A percentile compares a stretch with the other conserved stretches of the same genome.
These are phyloP conservation scores for Montipora capricornis DNA, from an alignment of 64 coral and sea anemone genomes.

Conservation along the genomic window DNA sequence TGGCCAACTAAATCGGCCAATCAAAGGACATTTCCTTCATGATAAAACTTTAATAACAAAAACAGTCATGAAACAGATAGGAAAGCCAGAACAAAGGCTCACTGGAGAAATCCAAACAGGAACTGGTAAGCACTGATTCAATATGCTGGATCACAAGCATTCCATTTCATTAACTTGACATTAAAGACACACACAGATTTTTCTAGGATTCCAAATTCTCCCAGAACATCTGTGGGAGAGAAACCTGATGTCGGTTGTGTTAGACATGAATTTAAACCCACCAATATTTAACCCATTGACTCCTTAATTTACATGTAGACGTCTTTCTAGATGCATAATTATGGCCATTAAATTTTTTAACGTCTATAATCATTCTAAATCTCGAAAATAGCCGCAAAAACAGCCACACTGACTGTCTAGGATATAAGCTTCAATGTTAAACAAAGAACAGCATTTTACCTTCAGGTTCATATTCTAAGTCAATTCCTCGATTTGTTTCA, in stretches of 20 bases:
- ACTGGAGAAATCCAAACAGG: not conserved
- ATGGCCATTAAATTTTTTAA: too few relatives aligned
- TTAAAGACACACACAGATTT: not conserved
- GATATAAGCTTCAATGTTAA: not conserved
- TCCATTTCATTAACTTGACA: slow-evolving; percentile 75
- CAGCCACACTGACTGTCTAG: too few relatives aligned
- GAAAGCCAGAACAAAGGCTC: not conserved
- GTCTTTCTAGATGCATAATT: too few relatives aligned
- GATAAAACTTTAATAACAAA: not conserved
- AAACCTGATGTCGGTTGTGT: too few relatives aligned
- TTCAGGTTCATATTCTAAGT: slow-evolving; percentile 96
- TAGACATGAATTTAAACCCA: too few relatives aligned
- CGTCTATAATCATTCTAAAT: too few relatives aligned
- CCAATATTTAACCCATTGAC: too few relatives aligned
- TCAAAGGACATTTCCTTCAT: too few relatives aligned
- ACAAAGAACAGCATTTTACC: slow-evolving; percentile 31
- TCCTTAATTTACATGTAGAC: too few relatives aligned
- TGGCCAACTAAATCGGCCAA: too few relatives aligned
- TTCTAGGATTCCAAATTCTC: not conserved
- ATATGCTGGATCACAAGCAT: slow-evolving; percentile 56
- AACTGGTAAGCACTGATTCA: slow-evolving; percentile 66
- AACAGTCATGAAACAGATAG: not conserved
- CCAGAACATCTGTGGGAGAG: too few relatives aligned
- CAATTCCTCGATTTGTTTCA: slow-evolving; percentile 77
- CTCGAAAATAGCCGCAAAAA: too few relatives aligned